A percentile compares a stretch with the other conserved stretches of the same genome.
These are phyloP conservation scores for Acanthosepion esculentum DNA, from an alignment of 2,888 invertebrate genomes.

Conservation along the genomic window DNA sequence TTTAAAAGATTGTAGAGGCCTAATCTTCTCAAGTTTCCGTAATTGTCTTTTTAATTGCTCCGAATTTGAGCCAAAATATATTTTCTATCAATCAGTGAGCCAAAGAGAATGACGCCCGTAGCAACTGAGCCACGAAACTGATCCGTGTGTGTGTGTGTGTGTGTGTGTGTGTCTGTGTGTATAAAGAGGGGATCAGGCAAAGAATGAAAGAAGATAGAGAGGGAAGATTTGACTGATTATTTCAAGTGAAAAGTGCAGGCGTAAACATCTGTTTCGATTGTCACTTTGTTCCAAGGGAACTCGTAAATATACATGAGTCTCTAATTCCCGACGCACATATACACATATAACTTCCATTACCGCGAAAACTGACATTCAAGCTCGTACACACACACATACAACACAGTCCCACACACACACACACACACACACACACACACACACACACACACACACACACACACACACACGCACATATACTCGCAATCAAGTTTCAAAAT, in stretches of 20 bases:
- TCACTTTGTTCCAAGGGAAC: background rate
- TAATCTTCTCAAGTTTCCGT: too few species aligned
- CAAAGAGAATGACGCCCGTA: background rate
- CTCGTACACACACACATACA: too few species aligned
- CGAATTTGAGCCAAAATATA: background rate
- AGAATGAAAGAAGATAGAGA: background rate
- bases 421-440: background rate
- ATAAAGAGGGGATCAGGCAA: background rate
- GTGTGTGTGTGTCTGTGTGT: too few species aligned
- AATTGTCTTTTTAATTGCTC: too few species aligned
- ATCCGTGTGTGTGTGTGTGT: too few species aligned
- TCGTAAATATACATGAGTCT: slow-evolving; percentile 11
- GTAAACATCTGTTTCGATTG: background rate
- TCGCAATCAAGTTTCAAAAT: background rate
- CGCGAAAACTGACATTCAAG: background rate
- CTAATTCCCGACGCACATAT: background rate
- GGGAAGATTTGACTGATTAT: background rate
- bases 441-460: background rate
- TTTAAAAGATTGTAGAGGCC: too few species aligned
- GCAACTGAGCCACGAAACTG: background rate
- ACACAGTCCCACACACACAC: background rate
- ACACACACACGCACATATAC: background rate
- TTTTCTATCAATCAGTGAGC: background rate
- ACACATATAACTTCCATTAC: background rate
- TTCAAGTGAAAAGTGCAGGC: background rate